These are phyloP conservation scores for Neodiprion fabricii DNA, from an alignment of 1,140 invertebrate species.

Conservation along the genomic window DNA sequence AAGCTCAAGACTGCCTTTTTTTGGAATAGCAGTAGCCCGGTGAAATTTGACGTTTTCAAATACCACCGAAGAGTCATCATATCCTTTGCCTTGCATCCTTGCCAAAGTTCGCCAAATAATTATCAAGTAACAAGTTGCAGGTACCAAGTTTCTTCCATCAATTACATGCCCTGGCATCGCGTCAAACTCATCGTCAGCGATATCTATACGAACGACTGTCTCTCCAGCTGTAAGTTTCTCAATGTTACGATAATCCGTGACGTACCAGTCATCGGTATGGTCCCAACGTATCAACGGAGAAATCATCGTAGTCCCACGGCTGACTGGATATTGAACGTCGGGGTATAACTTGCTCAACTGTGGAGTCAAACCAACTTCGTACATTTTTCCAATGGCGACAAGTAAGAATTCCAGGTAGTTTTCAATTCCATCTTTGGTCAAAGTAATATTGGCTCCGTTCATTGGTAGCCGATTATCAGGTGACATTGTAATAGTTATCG, in stretches of 20 bases:
- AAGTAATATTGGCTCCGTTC: constrained; percentile 55
- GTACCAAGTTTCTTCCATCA: constrained; percentile 86
- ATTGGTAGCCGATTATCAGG: constrained; percentile 65
- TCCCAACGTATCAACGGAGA: constrained; percentile 71
- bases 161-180: constrained; percentile 87
- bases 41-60: constrained; percentile 88
- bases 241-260: constrained; percentile 23
- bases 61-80: constrained; percentile 73
- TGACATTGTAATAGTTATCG: constrained; percentile 62
- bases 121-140: constrained; percentile 86
- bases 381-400: constrained; percentile 51
- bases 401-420: constrained; percentile 40
- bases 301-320: constrained; percentile 68
- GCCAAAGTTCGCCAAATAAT: constrained; percentile 90
- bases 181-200: constrained; percentile 73
- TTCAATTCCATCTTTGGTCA: constrained; percentile 56
- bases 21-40: constrained; percentile 81
- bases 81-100: constrained; percentile 64
- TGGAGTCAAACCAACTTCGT: constrained; percentile 64
- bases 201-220: constrained; percentile 65
- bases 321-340: constrained; percentile 65
- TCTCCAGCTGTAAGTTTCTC: constrained; percentile 69
- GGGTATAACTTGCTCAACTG: constrained; percentile 65
- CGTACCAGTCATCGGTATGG: constrained; percentile 61
- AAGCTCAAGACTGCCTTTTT: constrained; percentile 74